Evolutionary conservation across 2,113 vertebrate species (phyloP), one percentile per base, ranked within the genome.

Genomic region (Leucopsar rothschildi): DNA sequence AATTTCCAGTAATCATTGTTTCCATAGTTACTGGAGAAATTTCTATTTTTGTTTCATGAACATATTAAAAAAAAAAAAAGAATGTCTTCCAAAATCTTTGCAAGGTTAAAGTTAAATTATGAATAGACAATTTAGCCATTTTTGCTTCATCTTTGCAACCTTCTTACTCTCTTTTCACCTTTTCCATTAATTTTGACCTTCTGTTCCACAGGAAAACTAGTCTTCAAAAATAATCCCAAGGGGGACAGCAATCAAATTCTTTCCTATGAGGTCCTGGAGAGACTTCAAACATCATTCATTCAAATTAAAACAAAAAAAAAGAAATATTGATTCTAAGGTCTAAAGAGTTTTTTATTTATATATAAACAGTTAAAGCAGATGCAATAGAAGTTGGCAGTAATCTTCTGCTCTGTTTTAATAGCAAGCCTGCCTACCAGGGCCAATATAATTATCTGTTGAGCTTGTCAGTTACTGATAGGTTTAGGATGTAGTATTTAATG

Each of bases 1-100:
- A 52, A 72, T 88, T 95, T 90, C 83, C 79, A 85, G 75, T 61
- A 78, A 61, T 70, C 61, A 42, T 73, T 97, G 70, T 95, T 95
- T 88, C 91, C 87, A 93, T 93, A 70, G 93, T 77, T 86, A 96
- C 88, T 53, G 29, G 39, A 88, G 59, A 85, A 60, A 39, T 1
- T 21, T 88, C 89, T 83, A 55, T 49, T 93, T 93, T 87, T 86
- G 53, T 44, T 91, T 65, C 69, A 53, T 76, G n/a, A 90, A 68
- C 52, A 28, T 70, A 65, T 61, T 37, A 37, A 50, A 25, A 71
- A 83, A 87, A 60, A 1, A 87, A 60, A 1, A 11, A 9, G 33
- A 89, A 73, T 5, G 2, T 71, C 91, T 86, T 86, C 59, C 70
- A 91, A 77, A 92, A 92, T 72, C 53, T 87, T 78, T 64, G 16